Percentiles rank a stretch among this genome's conserved stretches.
phyloP scores from a whole-genome alignment of 2,888 invertebrate species.

The Drosophila pegasa region DNA sequence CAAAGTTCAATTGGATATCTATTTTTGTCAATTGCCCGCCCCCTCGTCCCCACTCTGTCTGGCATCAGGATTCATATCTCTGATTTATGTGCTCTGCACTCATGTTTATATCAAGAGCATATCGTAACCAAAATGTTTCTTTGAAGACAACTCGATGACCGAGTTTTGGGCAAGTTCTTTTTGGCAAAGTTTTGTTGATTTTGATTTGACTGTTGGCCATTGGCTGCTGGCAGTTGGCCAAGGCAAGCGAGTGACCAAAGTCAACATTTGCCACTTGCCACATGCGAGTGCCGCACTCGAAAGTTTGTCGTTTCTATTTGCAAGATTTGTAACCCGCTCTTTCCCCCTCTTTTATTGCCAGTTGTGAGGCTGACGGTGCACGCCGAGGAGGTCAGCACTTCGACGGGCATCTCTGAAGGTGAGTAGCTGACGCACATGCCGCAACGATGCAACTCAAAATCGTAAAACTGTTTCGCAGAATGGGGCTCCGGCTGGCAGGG shows the following conservation, averaged over 20 bases:
- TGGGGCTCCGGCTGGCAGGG: slow-evolving; percentile 85
- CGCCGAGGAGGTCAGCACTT: slow-evolving; percentile 73
- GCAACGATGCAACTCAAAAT: slow-evolving; percentile 30
- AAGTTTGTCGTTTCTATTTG: slow-evolving; percentile 35
- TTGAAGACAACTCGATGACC: slow-evolving; percentile 10
- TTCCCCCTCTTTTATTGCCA: slow-evolving; percentile 48
- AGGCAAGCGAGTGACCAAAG: slow-evolving; percentile 24
- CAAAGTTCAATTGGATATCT: no score
- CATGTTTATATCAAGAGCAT: slow-evolving; percentile 8
- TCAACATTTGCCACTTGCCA: slow-evolving; percentile 33
- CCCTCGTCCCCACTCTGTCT: background rate
- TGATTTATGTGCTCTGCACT: background rate
- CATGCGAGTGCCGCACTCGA: slow-evolving; percentile 25
- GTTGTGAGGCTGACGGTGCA: slow-evolving; percentile 81
- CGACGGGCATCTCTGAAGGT: slow-evolving; percentile 83
- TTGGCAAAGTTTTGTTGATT: slow-evolving; percentile 3
- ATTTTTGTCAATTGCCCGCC: no score
- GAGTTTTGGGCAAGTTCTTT: slow-evolving; percentile 13
- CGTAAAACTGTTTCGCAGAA: slow-evolving; percentile 69
- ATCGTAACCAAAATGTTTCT: background rate
- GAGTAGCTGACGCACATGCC: slow-evolving; percentile 28
- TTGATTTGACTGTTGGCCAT: slow-evolving; percentile 21
- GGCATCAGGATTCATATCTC: background rate
- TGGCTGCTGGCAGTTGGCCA: slow-evolving; percentile 33
- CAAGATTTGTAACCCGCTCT: slow-evolving; percentile 7